Conservation (phyloP, 2,888 invertebrate genomes). For the Periphyllus acericola region DNA sequence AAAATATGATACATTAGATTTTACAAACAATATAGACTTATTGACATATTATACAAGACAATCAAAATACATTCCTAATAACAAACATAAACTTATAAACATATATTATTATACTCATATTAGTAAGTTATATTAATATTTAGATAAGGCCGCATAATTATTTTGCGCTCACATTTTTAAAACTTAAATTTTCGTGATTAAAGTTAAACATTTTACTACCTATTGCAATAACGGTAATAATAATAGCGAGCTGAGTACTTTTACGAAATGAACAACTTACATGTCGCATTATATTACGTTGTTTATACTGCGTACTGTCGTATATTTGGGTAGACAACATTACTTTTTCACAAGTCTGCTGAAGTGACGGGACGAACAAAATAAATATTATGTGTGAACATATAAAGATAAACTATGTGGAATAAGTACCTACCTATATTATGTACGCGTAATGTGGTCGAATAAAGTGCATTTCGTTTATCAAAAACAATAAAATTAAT, state of each 20-base stretch:
- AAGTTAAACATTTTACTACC: too few relatives aligned
- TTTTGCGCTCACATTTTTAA: too few relatives aligned
- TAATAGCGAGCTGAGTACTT: not conserved
- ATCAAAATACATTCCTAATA: too few relatives aligned
- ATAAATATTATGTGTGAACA: conserved; percentile 32
- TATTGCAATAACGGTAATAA: too few relatives aligned
- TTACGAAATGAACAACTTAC: not conserved
- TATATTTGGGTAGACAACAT: not conserved
- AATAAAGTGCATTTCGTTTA: not conserved
- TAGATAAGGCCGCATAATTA: too few relatives aligned
- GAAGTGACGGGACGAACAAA: conserved; percentile 10
- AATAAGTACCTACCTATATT: too few relatives aligned
- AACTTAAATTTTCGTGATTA: too few relatives aligned
- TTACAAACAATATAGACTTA: too few relatives aligned
- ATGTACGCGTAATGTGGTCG: not conserved
- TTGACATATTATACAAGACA: too few relatives aligned
- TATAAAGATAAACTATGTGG: not conserved
- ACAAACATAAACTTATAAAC: too few relatives aligned
- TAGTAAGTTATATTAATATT: too few relatives aligned
- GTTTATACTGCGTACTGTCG: conserved; percentile 13
- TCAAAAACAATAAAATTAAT: not conserved
- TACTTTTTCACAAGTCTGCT: not conserved
- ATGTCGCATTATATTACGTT: not conserved
- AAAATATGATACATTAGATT: not conserved
- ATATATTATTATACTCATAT: too few relatives aligned